phyloP scores from a whole-genome alignment of 1,140 invertebrate species.

The Drosophila micromelanica region DNA sequence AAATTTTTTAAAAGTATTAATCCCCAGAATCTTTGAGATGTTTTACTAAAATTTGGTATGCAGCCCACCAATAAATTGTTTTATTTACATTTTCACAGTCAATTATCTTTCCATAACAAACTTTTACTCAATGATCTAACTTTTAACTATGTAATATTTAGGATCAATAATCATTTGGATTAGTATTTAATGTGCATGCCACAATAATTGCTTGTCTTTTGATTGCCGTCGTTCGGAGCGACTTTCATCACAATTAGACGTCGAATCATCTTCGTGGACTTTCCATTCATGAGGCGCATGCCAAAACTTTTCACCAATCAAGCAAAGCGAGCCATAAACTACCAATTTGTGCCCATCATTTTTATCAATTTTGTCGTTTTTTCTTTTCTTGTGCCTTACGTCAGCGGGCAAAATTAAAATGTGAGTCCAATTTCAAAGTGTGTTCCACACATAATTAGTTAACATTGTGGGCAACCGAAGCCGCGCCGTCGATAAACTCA shows the following conservation, averaged over 20 bases:
- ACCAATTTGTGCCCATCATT: constrained; percentile 38
- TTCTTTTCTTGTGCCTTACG: constrained; percentile 33
- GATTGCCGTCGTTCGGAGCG: constrained; percentile 22
- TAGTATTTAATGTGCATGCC: constrained; percentile 11
- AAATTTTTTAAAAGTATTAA: no score
- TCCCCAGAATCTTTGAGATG: not conserved
- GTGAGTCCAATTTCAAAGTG: constrained; percentile 16
- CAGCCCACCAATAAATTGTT: no score
- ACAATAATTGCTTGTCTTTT: constrained; percentile 30
- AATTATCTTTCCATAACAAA: not conserved
- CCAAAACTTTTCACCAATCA: constrained; percentile 51
- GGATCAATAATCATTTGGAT: not conserved
- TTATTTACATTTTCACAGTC: no score
- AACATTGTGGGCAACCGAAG: constrained; percentile 23
- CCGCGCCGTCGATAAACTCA: not conserved
- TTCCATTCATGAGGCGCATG: constrained; percentile 38
- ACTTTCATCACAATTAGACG: constrained; percentile 41
- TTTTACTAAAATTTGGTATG: not conserved
- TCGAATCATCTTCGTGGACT: constrained; percentile 38
- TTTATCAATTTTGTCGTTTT: constrained; percentile 8
- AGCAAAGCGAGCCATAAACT: constrained; percentile 13
- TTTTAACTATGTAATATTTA: no score
- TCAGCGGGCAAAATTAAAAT: constrained; percentile 20
- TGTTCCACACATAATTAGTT: constrained; percentile 41
- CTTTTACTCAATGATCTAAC: no score